Percentiles rank a stretch among this genome's conserved stretches.
phyloP scores from a whole-genome alignment of 2,888 invertebrate species.

The Adelognathus sp. region DNA sequence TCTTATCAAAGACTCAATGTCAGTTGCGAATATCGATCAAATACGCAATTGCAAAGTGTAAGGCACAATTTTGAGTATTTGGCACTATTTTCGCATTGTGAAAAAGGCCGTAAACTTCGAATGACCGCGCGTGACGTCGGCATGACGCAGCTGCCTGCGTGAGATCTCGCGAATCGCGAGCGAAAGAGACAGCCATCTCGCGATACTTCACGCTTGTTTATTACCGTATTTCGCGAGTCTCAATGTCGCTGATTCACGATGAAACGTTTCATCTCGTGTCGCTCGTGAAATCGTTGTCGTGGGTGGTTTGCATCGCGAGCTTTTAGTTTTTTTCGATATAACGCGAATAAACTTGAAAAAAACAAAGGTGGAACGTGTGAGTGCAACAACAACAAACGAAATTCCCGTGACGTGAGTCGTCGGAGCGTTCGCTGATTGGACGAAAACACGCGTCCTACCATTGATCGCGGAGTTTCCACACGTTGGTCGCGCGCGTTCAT shows the following conservation, averaged over 20 bases:
- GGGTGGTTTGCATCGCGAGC: too few species aligned
- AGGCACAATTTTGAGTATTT: background rate
- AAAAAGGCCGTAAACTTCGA: conserved; percentile 9
- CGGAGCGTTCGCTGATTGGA: conserved; percentile 61
- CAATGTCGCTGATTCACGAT: conserved; percentile 16
- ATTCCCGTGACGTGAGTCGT: conserved; percentile 46
- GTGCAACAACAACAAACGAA: conserved; percentile 19
- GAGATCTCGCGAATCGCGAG: too few species aligned
- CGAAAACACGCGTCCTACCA: conserved; percentile 59
- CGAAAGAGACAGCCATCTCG: background rate
- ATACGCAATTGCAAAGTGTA: background rate
- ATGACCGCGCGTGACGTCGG: conserved; percentile 36
- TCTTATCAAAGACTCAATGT: background rate
- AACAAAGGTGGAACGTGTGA: background rate
- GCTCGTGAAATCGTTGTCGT: background rate
- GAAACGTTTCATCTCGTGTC: background rate
- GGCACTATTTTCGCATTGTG: background rate
- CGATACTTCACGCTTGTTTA: conserved; percentile 38
- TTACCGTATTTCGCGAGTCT: conserved; percentile 21
- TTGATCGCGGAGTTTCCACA: conserved; percentile 68
- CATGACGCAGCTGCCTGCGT: conserved; percentile 44
- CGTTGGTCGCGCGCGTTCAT: conserved; percentile 73
- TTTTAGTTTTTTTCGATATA: background rate
- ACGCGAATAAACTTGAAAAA: conserved; percentile 11
- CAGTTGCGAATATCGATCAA: background rate